Base-by-base conservation (phyloP, 2,888 invertebrate genomes). In the Stegophylla sp. region DNA sequence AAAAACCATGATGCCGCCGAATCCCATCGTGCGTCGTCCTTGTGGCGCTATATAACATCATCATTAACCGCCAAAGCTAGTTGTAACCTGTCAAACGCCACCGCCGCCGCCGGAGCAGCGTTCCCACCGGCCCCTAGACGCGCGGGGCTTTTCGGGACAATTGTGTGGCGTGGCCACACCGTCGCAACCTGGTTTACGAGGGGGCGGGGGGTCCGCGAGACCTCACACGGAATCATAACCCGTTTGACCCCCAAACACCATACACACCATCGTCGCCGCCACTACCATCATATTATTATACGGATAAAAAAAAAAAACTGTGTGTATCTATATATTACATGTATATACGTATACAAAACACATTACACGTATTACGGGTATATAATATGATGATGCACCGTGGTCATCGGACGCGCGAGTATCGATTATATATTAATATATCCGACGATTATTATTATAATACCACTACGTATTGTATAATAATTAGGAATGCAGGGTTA, bases 11-110 rank as follows among this genome's bases (percentile, higher is more conserved):
- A 59, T 28, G 59, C 77, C 59, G 71, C 69, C 66, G 56, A 48
- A 63, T 74, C 61, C 48, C 45, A 61, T 73, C 59, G 73, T 26
- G 61, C 71, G 67, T 28, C 79, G 79, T 79, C 79, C 79, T 79
- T 79, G 79, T 79, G 79, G 79, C 79, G 79, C 79, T 61, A 71
- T 61, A 71, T 79, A 79, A 79, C 79, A 71, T 79, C 79, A 79
- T 79, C 79, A 79, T 79, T 79, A 79, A 76, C 75, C 75, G 26
- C 64, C 71, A 71, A 71, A 79, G 79, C 79, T 71, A 34, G 79
- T 71, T 51, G 71, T 76, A 66, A 76, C 75, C 75, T 66, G 75
- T 76, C 75, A 76, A 61, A 79, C 79, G 69, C 79, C 53, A 43
- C 56, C 72, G 26, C 34, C 51, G 75, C 23, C 73, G 59, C 43